Percentiles rank a stretch among this genome's conserved stretches.
phyloP scores from a whole-genome alignment of 2,888 invertebrate species.

The Dendrolimus houi region DNA sequence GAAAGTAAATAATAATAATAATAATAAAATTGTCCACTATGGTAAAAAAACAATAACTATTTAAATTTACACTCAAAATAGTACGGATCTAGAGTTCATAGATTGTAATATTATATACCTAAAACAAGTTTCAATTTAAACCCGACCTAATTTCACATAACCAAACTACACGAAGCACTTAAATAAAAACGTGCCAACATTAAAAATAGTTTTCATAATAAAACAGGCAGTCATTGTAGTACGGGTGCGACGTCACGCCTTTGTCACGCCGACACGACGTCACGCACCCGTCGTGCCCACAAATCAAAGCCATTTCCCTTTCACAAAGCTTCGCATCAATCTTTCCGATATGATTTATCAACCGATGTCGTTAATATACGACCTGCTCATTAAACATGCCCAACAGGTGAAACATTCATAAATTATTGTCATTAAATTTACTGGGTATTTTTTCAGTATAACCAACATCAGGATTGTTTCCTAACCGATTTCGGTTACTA shows the following conservation, averaged over 20 bases:
- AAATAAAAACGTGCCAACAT: constrained; percentile 2
- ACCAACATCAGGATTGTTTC: no score
- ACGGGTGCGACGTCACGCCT: constrained; percentile 43
- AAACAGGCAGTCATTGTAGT: constrained; percentile 1
- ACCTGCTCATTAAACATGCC: constrained; percentile 42
- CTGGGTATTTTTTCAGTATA: no score
- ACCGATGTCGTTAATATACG: constrained; percentile 46
- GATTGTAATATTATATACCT: no score
- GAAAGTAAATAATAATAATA: no score
- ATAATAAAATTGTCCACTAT: no score
- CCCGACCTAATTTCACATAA: not conserved
- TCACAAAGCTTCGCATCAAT: constrained; percentile 47
- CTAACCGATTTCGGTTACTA: no score
- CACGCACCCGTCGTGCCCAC: constrained; percentile 29
- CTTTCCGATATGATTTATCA: constrained; percentile 58
- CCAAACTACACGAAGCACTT: constrained; percentile 8
- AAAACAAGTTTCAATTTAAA: no score
- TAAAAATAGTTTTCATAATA: constrained; percentile 1
- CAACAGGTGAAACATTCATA: constrained; percentile 26
- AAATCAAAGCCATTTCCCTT: constrained; percentile 53
- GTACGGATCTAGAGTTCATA: no score
- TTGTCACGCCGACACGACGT: constrained; percentile 29
- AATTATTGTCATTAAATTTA: constrained; percentile 3
- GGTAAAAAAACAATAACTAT: no score
- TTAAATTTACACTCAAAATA: no score